Evolutionary conservation across 1,140 invertebrate genomes (phyloP).

Genomic region (Babylonia areolata): DNA sequence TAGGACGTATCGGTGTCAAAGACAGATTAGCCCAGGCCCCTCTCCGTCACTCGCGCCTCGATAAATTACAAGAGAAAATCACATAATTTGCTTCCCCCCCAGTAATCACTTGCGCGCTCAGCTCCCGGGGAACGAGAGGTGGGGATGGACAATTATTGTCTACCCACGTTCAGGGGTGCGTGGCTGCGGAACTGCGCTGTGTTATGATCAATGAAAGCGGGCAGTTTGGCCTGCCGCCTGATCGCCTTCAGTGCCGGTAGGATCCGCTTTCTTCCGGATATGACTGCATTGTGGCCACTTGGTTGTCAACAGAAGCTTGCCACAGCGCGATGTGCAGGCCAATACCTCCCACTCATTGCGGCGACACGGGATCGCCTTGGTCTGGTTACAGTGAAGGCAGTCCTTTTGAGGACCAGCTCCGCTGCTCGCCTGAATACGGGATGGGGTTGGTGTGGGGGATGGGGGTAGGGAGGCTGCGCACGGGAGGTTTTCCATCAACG

Average conservation of each 20-base stretch:
- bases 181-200: neutral
- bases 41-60: neutral
- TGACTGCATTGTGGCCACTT: constrained; percentile 37
- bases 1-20: constrained; percentile 17
- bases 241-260: neutral
- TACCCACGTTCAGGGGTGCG: constrained; percentile 21
- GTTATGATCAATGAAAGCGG: constrained; percentile 23
- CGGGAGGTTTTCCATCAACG: neutral
- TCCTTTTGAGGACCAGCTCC: neutral
- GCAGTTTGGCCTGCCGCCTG: neutral
- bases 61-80: constrained; percentile 30
- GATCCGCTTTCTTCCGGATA: constrained; percentile 19
- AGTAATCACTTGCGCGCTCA: constrained; percentile 26
- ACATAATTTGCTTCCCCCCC: constrained; percentile 1
- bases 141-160: constrained; percentile 34
- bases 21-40: constrained; percentile 5
- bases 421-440: neutral
- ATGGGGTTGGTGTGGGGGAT: no score
- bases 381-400: neutral
- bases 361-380: no score
- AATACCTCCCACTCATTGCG: no score
- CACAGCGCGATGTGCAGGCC: no score
- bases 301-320: constrained; percentile 28
- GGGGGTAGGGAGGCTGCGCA: no score
- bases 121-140: neutral